Percentiles rank a stretch among this genome's conserved stretches.
Conservation (phyloP, 2,113 vertebrate species). For the Brachypteracias leptosomus region DNA sequence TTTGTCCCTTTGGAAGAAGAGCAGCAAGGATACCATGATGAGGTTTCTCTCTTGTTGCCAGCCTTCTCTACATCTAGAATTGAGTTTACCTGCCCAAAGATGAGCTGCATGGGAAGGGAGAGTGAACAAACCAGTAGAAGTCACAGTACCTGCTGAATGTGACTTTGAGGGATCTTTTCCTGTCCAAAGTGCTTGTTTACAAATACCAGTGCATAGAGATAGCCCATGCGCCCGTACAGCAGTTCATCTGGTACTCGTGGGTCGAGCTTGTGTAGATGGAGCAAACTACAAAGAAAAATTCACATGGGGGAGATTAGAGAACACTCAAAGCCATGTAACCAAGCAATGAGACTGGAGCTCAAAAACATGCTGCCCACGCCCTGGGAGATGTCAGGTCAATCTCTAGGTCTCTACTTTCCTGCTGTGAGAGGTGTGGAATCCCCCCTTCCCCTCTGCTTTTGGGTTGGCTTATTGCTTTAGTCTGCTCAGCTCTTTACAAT, state of each 20-base stretch:
- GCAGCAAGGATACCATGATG: neutral
- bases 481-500: neutral
- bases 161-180: constrained; percentile 87
- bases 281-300: constrained; percentile 77
- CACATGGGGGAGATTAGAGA: neutral
- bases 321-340: neutral
- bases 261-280: constrained; percentile 81
- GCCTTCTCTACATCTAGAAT: neutral
- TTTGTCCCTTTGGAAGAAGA: neutral
- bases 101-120: neutral
- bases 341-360: neutral
- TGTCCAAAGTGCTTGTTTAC: constrained; percentile 89
- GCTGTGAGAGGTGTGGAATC: neutral
- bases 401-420: neutral
- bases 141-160: constrained; percentile 87
- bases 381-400: neutral
- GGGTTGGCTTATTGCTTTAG: neutral
- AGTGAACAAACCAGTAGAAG: neutral
- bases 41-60: neutral
- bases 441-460: neutral
- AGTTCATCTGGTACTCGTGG: constrained; percentile 86
- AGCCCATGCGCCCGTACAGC: constrained; percentile 91
- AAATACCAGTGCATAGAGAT: constrained; percentile 87
- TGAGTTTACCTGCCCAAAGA: neutral
- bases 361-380: neutral